Conservation (phyloP, 2,888 invertebrate genomes). For the Odontomyia ornata region DNA sequence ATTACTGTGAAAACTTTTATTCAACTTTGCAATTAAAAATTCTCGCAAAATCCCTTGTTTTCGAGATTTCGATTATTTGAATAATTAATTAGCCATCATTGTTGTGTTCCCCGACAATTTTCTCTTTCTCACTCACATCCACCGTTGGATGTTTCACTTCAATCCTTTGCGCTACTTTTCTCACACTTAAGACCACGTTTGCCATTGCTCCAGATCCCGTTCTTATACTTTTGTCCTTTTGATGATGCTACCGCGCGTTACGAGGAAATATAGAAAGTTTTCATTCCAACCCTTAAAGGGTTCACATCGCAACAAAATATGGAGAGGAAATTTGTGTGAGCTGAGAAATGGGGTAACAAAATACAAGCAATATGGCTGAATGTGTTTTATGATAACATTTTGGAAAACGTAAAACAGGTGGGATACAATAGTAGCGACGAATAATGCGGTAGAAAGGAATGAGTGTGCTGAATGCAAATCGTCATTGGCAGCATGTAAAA, state of each 20-base stretch:
- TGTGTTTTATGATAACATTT: slow-evolving; percentile 48
- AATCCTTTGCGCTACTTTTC: slow-evolving; percentile 18
- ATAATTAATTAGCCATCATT: slow-evolving; percentile 52
- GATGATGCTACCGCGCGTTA: slow-evolving; percentile 14
- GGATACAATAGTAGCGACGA: slow-evolving; percentile 22
- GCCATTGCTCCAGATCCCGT: slow-evolving; percentile 10
- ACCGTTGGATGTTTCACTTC: no score
- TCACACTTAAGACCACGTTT: slow-evolving; percentile 21
- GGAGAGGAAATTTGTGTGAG: slow-evolving; percentile 39
- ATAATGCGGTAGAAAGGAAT: not conserved
- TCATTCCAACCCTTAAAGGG: slow-evolving; percentile 32
- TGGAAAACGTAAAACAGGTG: slow-evolving; percentile 40
- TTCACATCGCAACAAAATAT: not conserved
- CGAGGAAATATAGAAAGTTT: slow-evolving; percentile 22
- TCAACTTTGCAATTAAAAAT: slow-evolving; percentile 51
- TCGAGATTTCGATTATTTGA: slow-evolving; percentile 51
- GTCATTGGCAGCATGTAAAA: not conserved
- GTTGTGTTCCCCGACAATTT: slow-evolving; percentile 49
- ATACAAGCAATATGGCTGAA: slow-evolving; percentile 46
- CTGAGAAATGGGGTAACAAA: slow-evolving; percentile 45
- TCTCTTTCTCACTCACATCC: slow-evolving; percentile 14
- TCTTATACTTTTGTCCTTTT: slow-evolving; percentile 36
- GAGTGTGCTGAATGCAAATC: not conserved
- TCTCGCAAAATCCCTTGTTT: slow-evolving; percentile 51
- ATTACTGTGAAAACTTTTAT: slow-evolving; percentile 46